These are phyloP conservation scores for Gnatocerus cornutus DNA, from an alignment of 2,888 invertebrate species.

Conservation along the genomic window DNA sequence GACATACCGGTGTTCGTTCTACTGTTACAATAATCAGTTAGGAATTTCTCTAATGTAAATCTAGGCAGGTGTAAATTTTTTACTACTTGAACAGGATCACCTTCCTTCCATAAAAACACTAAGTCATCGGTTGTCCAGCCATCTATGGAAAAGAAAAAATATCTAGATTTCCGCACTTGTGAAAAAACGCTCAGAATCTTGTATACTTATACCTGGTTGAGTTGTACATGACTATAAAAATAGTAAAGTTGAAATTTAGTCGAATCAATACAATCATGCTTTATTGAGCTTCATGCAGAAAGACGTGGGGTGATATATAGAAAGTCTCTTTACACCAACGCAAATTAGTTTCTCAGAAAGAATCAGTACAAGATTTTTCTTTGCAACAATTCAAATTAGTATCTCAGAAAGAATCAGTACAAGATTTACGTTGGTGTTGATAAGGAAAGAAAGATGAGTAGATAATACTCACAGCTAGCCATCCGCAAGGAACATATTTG, in stretches of 20 bases:
- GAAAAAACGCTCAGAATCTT: not conserved
- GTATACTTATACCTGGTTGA: slow-evolving; percentile 19
- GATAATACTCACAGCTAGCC: slow-evolving; percentile 92
- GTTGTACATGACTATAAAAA: slow-evolving; percentile 25
- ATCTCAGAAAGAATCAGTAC: too few relatives aligned
- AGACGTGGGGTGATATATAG: not conserved
- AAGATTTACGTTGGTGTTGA: too few relatives aligned
- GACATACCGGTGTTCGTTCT: slow-evolving; percentile 94
- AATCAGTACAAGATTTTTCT: too few relatives aligned
- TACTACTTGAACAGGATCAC: slow-evolving; percentile 96
- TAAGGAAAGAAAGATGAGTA: slow-evolving; percentile 13
- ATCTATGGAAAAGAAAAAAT: slow-evolving; percentile 75
- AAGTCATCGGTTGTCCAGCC: slow-evolving; percentile 98
- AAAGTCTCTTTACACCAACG: not conserved
- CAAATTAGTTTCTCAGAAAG: too few relatives aligned
- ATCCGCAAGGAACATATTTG: slow-evolving; percentile 96
- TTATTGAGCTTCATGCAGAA: not conserved
- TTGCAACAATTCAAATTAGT: too few relatives aligned
- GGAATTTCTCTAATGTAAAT: slow-evolving; percentile 95
- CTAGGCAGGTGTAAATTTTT: slow-evolving; percentile 95
- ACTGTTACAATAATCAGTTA: slow-evolving; percentile 97
- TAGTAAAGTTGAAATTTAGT: slow-evolving; percentile 18
- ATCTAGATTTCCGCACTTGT: not conserved
- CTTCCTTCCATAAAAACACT: slow-evolving; percentile 97
- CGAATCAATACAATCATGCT: slow-evolving; percentile 29